phyloP scores from a whole-genome alignment of 2,797 vertebrate species.

The Argya squamiceps region DNA sequence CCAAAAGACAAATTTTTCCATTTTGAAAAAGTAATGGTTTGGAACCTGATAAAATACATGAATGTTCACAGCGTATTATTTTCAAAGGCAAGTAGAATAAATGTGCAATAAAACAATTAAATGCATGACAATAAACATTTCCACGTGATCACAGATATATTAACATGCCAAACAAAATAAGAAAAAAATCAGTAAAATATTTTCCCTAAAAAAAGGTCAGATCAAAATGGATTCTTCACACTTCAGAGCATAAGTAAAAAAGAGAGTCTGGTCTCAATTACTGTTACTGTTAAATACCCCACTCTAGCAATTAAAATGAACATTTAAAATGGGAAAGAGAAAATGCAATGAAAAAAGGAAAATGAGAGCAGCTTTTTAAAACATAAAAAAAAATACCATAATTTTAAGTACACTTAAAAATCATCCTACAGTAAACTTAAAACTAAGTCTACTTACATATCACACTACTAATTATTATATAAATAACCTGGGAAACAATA shows the following conservation, averaged over 20 bases:
- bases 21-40: constrained; percentile 88
- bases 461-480: constrained; percentile 60
- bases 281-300: constrained; percentile 6
- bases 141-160: neutral
- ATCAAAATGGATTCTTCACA: constrained; percentile 15
- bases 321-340: constrained; percentile 19
- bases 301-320: constrained; percentile 33
- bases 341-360: constrained; percentile 34
- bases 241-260: neutral
- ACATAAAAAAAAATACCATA: neutral
- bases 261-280: constrained; percentile 16
- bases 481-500: constrained; percentile 72
- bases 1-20: constrained; percentile 93
- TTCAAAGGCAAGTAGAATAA: constrained; percentile 60
- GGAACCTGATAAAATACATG: constrained; percentile 75
- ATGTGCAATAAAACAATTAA: constrained; percentile 70
- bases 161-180: constrained; percentile 39
- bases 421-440: constrained; percentile 20
- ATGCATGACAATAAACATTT: constrained; percentile 47
- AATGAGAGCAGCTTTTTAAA: neutral
- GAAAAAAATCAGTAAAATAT: constrained; percentile 54
- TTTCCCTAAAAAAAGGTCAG: constrained; percentile 36
- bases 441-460: constrained; percentile 48
- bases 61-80: constrained; percentile 59
- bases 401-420: neutral